Conservation (phyloP, 2,888 invertebrate species). For the Acleris emargana region DNA sequence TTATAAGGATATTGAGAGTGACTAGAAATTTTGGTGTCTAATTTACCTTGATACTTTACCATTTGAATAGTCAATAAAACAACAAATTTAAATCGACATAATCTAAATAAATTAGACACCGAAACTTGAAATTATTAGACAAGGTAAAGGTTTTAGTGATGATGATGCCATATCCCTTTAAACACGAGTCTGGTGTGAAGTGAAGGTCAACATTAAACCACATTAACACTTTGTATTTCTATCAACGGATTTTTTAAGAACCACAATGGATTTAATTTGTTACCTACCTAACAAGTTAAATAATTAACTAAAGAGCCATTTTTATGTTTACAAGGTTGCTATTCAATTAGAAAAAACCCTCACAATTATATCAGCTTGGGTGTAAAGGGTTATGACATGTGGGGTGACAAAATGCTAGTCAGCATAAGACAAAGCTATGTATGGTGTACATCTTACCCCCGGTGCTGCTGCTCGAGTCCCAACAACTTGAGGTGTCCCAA, state of each 20-base stretch:
- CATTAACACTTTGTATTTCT: no score
- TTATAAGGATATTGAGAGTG: constrained; percentile 13
- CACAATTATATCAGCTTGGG: no score
- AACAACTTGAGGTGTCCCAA: constrained; percentile 92
- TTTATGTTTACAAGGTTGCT: no score
- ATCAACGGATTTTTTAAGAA: no score
- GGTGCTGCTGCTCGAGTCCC: constrained; percentile 92
- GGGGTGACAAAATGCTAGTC: constrained; percentile 22
- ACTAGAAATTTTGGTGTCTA: background rate
- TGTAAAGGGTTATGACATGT: constrained; percentile 6
- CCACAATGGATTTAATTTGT: no score
- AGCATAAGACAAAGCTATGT: constrained; percentile 28
- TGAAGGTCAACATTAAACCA: no score
- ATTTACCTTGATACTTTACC: background rate
- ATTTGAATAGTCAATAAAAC: background rate
- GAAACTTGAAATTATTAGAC: constrained; percentile 1
- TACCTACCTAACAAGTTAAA: no score
- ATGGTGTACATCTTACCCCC: constrained; percentile 81
- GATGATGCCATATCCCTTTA: constrained; percentile 10
- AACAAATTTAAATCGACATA: background rate
- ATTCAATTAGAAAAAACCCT: no score
- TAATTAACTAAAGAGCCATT: no score
- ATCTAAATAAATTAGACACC: no score
- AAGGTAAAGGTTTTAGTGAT: constrained; percentile 20
- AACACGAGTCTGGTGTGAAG: no score